Percentiles rank a stretch among this genome's conserved stretches.
phyloP scores from a whole-genome alignment of 2,113 vertebrate genomes.

The Syngnathus typhle region DNA sequence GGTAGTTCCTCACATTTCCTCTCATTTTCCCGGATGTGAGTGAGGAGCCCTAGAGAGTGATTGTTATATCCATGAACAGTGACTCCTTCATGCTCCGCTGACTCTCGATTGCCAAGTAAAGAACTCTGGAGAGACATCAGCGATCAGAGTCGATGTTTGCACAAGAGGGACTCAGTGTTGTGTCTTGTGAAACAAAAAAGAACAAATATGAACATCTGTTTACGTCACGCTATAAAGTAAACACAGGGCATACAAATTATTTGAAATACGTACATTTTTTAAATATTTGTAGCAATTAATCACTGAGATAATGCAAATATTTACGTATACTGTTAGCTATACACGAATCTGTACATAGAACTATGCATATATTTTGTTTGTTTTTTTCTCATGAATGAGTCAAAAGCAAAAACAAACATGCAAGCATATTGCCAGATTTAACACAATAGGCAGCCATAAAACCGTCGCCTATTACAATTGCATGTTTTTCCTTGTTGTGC shows the following conservation, averaged over 20 bases:
- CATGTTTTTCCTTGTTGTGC: constrained; percentile 45
- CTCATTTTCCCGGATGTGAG: not conserved
- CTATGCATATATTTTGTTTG: not conserved
- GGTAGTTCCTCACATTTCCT: not conserved
- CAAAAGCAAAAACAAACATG: constrained; percentile 45
- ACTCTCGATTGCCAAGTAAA: constrained; percentile 11
- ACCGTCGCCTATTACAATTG: constrained; percentile 34
- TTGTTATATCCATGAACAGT: constrained; percentile 10
- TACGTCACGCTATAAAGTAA: not conserved
- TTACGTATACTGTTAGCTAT: too few relatives aligned
- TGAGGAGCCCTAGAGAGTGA: constrained; percentile 7
- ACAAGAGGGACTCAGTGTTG: not conserved
- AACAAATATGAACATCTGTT: not conserved
- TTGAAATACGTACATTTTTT: too few relatives aligned
- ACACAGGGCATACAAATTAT: not conserved
- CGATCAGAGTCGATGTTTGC: constrained; percentile 6
- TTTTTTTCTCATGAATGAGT: constrained; percentile 1
- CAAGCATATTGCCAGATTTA: constrained; percentile 46
- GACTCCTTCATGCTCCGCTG: constrained; percentile 10
- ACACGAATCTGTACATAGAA: not conserved
- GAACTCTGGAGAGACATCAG: constrained; percentile 11
- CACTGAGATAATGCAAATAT: not conserved
- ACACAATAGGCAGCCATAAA: constrained; percentile 56
- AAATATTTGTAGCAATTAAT: not conserved
- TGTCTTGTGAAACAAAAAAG: not conserved